A percentile compares a stretch with the other conserved stretches of the same genome.
These are phyloP conservation scores for Gopherus evgoodei DNA, from an alignment of 2,113 vertebrate genomes.

Conservation along the genomic window DNA sequence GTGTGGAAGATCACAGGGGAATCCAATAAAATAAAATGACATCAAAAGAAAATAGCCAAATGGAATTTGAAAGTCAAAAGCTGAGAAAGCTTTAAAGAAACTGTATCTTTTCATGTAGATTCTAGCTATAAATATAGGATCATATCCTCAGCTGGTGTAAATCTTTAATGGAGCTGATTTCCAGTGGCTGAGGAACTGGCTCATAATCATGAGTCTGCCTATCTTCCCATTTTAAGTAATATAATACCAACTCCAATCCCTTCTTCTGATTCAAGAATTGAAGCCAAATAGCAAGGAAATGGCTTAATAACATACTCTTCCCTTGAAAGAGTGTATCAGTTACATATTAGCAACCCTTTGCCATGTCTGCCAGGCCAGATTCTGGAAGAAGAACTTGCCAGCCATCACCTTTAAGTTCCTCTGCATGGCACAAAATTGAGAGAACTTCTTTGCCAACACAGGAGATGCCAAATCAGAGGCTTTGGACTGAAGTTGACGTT, in stretches of 20 bases:
- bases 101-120: neutral
- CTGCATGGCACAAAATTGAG: neutral
- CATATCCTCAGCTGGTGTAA: neutral
- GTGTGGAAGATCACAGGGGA: neutral
- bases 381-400: rapidly evolving
- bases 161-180: neutral
- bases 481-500: neutral
- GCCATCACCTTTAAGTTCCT: neutral
- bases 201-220: neutral
- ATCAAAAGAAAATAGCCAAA: neutral
- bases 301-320: neutral
- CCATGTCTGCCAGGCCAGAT: neutral
- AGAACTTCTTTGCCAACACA: neutral
- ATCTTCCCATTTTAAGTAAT: neutral
- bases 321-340: rapidly evolving
- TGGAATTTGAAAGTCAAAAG: neutral
- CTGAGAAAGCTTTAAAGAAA: neutral
- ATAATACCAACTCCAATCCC: neutral
- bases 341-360: neutral
- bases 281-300: neutral
- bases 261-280: neutral
- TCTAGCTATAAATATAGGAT: neutral
- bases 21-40: neutral
- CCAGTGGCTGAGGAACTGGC: neutral
- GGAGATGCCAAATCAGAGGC: neutral